phyloP scores from a whole-genome alignment of 2,797 vertebrate species.

The Heterohyrax brucei region DNA sequence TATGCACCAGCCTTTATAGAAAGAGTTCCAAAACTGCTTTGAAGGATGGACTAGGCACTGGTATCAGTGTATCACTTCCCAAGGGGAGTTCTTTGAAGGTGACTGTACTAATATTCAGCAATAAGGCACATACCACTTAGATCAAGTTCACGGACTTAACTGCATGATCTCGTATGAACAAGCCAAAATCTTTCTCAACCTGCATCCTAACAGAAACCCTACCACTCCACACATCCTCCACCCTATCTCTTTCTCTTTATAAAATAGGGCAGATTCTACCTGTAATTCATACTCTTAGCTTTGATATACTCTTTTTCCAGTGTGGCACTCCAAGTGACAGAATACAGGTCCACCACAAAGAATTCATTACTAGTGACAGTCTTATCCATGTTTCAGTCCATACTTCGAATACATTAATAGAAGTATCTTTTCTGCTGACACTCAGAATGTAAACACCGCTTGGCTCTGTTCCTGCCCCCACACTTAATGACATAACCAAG shows the following conservation, averaged over 20 bases:
- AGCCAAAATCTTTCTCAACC: conserved; percentile 2
- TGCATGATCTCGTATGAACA: neutral
- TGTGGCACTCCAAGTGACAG: neutral
- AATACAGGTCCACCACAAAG: neutral
- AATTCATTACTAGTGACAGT: neutral
- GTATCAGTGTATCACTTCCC: too few species aligned
- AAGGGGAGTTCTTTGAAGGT: too few species aligned
- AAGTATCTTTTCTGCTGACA: conserved; percentile 17
- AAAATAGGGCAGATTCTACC: neutral
- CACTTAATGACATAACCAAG: conserved; percentile 19
- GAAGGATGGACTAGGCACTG: too few species aligned
- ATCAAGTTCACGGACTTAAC: too few species aligned
- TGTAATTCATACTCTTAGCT: neutral
- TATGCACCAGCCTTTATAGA: too few species aligned
- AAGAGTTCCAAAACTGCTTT: too few species aligned
- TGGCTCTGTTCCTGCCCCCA: neutral
- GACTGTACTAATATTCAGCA: too few species aligned
- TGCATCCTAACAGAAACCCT: conserved; percentile 4
- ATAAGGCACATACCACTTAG: too few species aligned
- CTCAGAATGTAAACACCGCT: neutral
- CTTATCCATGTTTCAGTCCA: neutral
- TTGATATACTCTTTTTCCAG: neutral
- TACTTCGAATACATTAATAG: neutral
- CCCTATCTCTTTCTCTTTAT: neutral
- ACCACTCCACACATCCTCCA: neutral